Evolutionary conservation across 2,888 invertebrate genomes (phyloP).

Genomic region (Incurvaria masculella): DNA sequence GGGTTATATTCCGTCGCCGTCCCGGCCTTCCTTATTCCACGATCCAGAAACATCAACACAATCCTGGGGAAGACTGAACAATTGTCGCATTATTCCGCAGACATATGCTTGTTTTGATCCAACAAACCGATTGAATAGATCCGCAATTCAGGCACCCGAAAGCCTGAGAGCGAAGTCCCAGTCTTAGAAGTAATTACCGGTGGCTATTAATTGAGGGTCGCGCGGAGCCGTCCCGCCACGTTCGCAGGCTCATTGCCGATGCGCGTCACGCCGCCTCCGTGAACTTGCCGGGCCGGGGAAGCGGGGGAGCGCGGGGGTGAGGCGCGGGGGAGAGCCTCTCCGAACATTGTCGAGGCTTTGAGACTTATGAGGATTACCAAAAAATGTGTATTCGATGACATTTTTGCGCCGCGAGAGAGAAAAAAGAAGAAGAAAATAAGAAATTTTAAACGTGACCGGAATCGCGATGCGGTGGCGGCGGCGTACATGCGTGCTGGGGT

Average conservation of each 20-base stretch:
- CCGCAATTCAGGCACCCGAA: too few relatives aligned
- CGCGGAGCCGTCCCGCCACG: background rate
- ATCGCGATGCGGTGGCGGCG: conserved; percentile 20
- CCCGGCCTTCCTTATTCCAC: too few relatives aligned
- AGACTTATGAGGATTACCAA: conserved; percentile 55
- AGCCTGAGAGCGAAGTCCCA: too few relatives aligned
- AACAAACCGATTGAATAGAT: too few relatives aligned
- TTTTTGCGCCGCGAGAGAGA: conserved; percentile 51
- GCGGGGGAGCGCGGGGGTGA: conserved; percentile 1
- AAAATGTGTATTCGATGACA: conserved; percentile 58
- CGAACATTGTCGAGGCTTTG: conserved; percentile 35
- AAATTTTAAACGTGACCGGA: conserved; percentile 53
- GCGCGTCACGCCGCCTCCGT: conserved; percentile 22
- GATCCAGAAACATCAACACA: too few relatives aligned
- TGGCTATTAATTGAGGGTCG: conserved; percentile 41
- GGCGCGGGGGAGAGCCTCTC: conserved; percentile 4
- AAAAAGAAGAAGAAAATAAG: conserved; percentile 50
- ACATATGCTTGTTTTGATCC: too few relatives aligned
- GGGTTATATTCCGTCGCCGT: too few relatives aligned
- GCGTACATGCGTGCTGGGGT: background rate
- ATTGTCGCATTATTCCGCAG: too few relatives aligned
- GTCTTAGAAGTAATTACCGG: conserved; percentile 47
- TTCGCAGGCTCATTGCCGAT: conserved; percentile 34
- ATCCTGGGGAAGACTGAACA: too few relatives aligned
- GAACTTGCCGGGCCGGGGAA: conserved; percentile 28